Percentiles rank a stretch among this genome's conserved stretches.
Conservation (phyloP, 2,797 vertebrate genomes). For the Cossypha heuglini region DNA sequence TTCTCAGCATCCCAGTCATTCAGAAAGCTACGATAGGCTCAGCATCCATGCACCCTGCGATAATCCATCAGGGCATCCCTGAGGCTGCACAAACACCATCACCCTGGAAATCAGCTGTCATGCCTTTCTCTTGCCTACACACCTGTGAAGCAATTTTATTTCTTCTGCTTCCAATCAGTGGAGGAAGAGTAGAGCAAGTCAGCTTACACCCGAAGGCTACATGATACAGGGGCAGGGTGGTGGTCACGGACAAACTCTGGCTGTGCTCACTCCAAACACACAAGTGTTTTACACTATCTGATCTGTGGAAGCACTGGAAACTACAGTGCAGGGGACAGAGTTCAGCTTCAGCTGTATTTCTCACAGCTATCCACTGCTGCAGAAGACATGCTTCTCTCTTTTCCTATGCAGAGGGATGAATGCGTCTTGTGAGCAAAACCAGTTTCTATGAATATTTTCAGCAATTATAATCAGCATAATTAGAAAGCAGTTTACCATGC, state of each 20-base stretch:
- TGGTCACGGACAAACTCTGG: background rate
- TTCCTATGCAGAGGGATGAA: background rate
- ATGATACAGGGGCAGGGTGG: background rate
- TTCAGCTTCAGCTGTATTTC: background rate
- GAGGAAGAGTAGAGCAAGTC: accelerated
- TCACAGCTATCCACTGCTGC: too few species aligned
- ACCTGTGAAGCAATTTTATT: background rate
- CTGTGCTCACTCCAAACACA: background rate
- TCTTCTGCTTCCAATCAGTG: background rate
- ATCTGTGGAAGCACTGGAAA: background rate
- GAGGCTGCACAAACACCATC: background rate
- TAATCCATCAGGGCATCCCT: background rate
- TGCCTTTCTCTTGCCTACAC: background rate
- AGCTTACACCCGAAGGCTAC: background rate
- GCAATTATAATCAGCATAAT: conserved; percentile 12
- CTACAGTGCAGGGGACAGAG: background rate
- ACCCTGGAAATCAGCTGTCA: background rate
- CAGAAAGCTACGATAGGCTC: background rate
- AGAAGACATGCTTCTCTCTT: too few species aligned
- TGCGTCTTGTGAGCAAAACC: background rate
- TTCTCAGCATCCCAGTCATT: background rate
- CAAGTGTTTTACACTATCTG: background rate
- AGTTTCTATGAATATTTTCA: conserved; percentile 23
- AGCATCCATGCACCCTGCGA: accelerated
- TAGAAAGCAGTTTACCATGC: background rate